phyloP scores from a whole-genome alignment of 2,888 invertebrate species.

The Hydriomena furcata region DNA sequence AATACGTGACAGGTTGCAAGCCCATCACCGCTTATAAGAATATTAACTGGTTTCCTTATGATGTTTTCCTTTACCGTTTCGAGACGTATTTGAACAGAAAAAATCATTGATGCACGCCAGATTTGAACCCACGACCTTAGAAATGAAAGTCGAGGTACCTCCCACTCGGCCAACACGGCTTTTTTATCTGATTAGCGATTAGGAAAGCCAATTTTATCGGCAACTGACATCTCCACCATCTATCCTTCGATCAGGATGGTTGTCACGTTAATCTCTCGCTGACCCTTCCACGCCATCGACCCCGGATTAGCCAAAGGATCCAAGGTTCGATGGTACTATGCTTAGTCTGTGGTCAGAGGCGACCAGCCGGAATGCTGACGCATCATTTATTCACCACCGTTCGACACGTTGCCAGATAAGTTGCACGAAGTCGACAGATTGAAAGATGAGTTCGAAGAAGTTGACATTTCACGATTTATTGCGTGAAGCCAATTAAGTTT shows the following conservation, averaged over 20 bases:
- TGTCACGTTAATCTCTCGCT: slow-evolving; percentile 56
- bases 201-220: slow-evolving; percentile 11
- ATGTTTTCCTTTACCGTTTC: no score
- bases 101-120: no score
- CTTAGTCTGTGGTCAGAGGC: slow-evolving; percentile 5
- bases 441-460: neutral
- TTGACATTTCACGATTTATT: neutral
- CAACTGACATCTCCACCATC: slow-evolving; percentile 3
- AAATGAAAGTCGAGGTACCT: no score
- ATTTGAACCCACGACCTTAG: no score
- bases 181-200: slow-evolving; percentile 11
- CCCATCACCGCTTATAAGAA: no score
- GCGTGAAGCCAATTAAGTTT: no score
- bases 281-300: slow-evolving; percentile 62
- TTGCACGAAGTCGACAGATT: slow-evolving; percentile 10
- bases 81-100: no score
- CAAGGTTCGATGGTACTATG: slow-evolving; percentile 2
- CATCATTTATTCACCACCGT: slow-evolving; percentile 25
- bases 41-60: no score
- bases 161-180: no score
- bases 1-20: no score
- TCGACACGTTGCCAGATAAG: slow-evolving; percentile 17
- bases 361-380: slow-evolving; percentile 21
- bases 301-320: slow-evolving; percentile 42
- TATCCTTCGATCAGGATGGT: slow-evolving; percentile 8